Conservation (phyloP, 2,113 vertebrate genomes). For the Archocentrus centrarchus region DNA sequence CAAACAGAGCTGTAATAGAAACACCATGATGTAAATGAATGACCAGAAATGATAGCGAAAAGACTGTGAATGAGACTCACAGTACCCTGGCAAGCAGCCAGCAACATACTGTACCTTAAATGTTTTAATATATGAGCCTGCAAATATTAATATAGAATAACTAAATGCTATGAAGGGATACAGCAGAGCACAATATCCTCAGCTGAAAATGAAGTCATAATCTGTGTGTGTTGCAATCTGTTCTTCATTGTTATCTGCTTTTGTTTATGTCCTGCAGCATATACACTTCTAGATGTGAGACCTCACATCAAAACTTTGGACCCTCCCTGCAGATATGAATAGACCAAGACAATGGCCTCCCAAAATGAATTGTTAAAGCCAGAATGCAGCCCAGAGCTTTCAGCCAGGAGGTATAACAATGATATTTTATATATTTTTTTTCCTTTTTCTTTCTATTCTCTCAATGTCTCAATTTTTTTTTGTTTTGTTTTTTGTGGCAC, state of each 20-base stretch:
- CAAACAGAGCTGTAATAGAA: not conserved
- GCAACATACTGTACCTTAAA: not conserved
- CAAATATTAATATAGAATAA: not conserved
- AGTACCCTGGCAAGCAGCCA: slow-evolving; percentile 15
- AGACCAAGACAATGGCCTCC: not conserved
- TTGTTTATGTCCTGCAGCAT: not conserved
- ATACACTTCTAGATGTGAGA: not conserved
- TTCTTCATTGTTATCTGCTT: not conserved
- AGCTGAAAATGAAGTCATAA: not conserved
- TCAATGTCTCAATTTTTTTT: no score
- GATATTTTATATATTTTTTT: no score
- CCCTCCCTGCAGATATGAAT: not conserved
- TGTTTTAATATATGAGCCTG: not conserved
- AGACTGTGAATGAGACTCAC: not conserved
- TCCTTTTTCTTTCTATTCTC: no score
- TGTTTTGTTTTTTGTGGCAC: no score
- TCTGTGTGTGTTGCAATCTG: not conserved
- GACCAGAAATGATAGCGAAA: not conserved
- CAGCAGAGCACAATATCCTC: not conserved
- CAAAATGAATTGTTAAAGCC: not conserved
- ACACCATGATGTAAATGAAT: not conserved
- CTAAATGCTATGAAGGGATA: not conserved
- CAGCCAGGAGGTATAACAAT: not conserved
- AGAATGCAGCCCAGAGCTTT: not conserved
- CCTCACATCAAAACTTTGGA: no score